Evolutionary conservation across 2,888 invertebrate species (phyloP).

Genomic region (Marronus borbonicus): DNA sequence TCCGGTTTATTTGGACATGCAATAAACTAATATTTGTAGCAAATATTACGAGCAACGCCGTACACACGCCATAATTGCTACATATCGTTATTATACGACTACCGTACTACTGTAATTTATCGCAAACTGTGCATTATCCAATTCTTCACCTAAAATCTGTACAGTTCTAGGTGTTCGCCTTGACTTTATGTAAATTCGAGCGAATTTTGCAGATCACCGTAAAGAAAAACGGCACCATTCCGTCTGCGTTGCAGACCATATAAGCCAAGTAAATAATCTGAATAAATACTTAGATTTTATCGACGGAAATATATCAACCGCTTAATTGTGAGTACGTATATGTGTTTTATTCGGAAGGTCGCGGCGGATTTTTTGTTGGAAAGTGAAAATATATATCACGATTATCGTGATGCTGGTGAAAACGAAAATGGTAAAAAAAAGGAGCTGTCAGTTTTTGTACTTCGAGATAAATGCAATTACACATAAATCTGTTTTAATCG

Average conservation of each 20-base stretch:
- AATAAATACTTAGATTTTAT: conserved; percentile 13
- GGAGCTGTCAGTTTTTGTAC: background rate
- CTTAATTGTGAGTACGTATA: background rate
- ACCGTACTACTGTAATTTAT: background rate
- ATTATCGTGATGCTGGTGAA: conserved; percentile 5
- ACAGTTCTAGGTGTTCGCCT: background rate
- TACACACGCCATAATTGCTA: background rate
- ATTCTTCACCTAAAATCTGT: background rate
- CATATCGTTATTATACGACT: background rate
- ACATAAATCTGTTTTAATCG: conserved; percentile 2
- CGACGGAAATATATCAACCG: conserved; percentile 10
- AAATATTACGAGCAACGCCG: background rate
- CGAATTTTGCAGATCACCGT: conserved; percentile 4
- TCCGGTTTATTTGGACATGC: too few relatives aligned
- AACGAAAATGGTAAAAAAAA: background rate
- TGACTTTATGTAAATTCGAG: conserved; percentile 3
- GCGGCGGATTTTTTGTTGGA: background rate
- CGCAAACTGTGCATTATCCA: background rate
- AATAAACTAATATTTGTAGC: background rate
- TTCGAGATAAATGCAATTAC: conserved; percentile 5
- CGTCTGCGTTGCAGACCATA: background rate
- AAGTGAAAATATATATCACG: background rate
- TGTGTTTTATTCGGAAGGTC: conserved; percentile 3
- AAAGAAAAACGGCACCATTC: background rate
- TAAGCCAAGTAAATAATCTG: conserved; percentile 1